phyloP scores from a whole-genome alignment of 1,140 invertebrate species.

The Atta texana region DNA sequence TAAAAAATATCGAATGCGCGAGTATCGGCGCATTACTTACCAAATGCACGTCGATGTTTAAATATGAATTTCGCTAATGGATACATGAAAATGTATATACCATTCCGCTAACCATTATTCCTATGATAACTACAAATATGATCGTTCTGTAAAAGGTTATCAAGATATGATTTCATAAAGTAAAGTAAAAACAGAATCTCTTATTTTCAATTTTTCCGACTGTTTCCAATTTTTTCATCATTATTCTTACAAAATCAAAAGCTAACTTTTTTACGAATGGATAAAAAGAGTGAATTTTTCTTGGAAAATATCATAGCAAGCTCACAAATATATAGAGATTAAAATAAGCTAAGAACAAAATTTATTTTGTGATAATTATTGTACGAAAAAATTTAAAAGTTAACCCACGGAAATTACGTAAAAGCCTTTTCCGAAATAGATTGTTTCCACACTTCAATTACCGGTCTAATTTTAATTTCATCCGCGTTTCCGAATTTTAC shows the following conservation, averaged over 20 bases:
- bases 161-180: conserved; percentile 14
- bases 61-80: conserved; percentile 55
- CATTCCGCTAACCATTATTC: conserved; percentile 30
- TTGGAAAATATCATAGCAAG: neutral
- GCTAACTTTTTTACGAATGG: neutral
- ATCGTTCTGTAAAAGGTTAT: neutral
- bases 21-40: conserved; percentile 7
- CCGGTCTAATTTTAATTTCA: conserved; percentile 21
- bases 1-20: conserved; percentile 16
- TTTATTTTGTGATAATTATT: conserved; percentile 13
- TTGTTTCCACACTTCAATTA: neutral
- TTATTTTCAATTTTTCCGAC: neutral
- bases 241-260: neutral
- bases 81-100: conserved; percentile 11
- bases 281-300: no score
- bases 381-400: neutral
- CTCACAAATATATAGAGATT: neutral
- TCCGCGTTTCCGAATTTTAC: neutral
- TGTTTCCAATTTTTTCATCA: neutral
- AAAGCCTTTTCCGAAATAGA: neutral
- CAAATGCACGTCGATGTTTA: conserved; percentile 29
- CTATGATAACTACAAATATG: neutral
- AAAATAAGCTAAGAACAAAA: neutral
- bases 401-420: neutral
- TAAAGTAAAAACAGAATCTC: neutral